Percentiles rank a stretch among this genome's conserved stretches.
Conservation (phyloP, 2,113 vertebrate genomes). For the Trachemys scripta region DNA sequence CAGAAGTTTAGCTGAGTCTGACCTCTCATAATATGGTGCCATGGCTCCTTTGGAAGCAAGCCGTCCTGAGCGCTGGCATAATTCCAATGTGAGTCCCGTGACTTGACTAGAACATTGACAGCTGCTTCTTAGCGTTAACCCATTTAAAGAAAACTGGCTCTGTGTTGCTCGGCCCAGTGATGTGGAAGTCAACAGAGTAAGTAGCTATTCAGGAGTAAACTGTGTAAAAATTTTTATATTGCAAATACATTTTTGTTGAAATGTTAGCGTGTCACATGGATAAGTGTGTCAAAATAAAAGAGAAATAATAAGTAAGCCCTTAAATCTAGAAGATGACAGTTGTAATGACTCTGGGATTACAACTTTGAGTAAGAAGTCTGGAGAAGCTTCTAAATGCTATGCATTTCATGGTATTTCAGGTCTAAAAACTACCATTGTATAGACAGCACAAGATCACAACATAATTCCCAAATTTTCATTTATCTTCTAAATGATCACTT, state of each 20-base stretch:
- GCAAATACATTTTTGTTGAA: not conserved
- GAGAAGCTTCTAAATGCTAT: not conserved
- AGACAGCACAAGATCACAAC: not conserved
- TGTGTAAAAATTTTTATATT: not conserved
- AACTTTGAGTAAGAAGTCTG: constrained; percentile 29
- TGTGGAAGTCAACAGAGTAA: not conserved
- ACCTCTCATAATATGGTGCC: not conserved
- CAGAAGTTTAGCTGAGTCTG: not conserved
- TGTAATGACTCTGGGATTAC: not conserved
- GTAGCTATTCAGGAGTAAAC: not conserved
- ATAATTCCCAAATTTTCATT: not conserved
- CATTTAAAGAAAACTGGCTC: not conserved
- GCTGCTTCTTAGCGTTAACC: not conserved
- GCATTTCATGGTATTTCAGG: not conserved
- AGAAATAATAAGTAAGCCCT: not conserved
- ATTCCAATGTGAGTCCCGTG: accelerated
- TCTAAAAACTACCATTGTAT: not conserved
- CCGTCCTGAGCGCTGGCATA: not conserved
- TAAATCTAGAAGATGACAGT: not conserved
- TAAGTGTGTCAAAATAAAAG: not conserved
- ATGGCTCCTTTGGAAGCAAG: not conserved
- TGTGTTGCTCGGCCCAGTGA: not conserved
- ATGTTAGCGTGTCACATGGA: not conserved
- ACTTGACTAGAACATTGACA: accelerated
- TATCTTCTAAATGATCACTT: not conserved